Evolutionary conservation across 2,797 vertebrate species (phyloP), one percentile per base, ranked within the genome.

Genomic region (Sebastes nivosus): DNA sequence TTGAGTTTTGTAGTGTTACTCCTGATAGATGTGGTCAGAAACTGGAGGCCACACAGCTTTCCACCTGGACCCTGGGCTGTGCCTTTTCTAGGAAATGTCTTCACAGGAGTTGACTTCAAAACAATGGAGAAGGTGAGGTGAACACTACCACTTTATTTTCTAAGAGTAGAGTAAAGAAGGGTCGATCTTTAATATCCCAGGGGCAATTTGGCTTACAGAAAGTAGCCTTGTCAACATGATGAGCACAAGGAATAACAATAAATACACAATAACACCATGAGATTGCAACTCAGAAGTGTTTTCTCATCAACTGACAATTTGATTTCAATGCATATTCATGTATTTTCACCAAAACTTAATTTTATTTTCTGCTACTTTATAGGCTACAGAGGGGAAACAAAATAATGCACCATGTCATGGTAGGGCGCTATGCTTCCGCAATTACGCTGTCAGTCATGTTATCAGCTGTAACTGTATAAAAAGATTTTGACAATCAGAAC

Each of bases 21-120:
- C 83, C 67, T 96, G 68, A 38, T 46, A 32, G 94, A 97, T 85
- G 72, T 95, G 2, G 13, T 95, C 67, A 95, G 34, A 89, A 96
- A 96, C 78, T 93, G 92, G 80, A 91, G 78, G 36, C 95, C 95
- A 57, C 80, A 64, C 58, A 95, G 93, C 67, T 97, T 95, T 59
- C 96, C 97, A 6, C 96, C 96, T 3, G 96, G 96, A 90, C 97
- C 96, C 0, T 91, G 75, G 91, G 57, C 95, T 52, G 11, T 96
- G 64, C 96, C 97, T 63, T 90, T 97, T 1, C 32, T 97, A 22
- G 97, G 96, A 88, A 97, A 97, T 74, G 2, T 96, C 29, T 95
- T 96, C 67, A 95, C 90, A 3, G 80, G 83, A 14, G 32, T 90
- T 8, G 91, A 96, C 83, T 94, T 89, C 70, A 94, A 79, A 87